Evolutionary conservation across 1,140 invertebrate genomes (phyloP).

Genomic region (Drosophila pseudoobscura): DNA sequence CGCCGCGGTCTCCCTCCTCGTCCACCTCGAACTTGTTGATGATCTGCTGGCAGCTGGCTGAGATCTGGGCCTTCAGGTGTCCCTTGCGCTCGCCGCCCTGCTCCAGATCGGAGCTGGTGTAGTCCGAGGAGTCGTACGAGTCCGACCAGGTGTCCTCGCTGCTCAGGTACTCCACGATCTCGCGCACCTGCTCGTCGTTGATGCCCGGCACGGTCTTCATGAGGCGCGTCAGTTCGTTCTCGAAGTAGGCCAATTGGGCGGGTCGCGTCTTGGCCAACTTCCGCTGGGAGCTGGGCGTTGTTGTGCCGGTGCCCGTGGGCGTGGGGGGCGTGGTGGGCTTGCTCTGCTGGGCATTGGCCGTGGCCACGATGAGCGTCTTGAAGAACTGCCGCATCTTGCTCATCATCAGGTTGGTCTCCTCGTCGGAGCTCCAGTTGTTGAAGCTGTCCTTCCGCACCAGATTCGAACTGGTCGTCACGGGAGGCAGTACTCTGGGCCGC

Average conservation of each 20-base stretch:
- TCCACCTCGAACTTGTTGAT: slow-evolving; percentile 91
- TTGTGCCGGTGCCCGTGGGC: slow-evolving; percentile 48
- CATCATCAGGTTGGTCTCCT: slow-evolving; percentile 97
- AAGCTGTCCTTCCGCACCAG: slow-evolving; percentile 92
- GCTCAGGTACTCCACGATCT: slow-evolving; percentile 95
- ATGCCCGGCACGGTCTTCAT: slow-evolving; percentile 97
- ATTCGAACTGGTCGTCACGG: slow-evolving; percentile 84
- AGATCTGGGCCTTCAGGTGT: slow-evolving; percentile 92
- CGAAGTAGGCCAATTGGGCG: slow-evolving; percentile 93
- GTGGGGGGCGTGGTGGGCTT: slow-evolving; percentile 84
- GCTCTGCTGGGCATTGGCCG: slow-evolving; percentile 85
- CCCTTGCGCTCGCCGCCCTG: slow-evolving; percentile 86
- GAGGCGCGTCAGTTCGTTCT: slow-evolving; percentile 93
- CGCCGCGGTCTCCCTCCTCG: slow-evolving; percentile 85
- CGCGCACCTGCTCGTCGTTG: slow-evolving; percentile 93
- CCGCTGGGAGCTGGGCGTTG: slow-evolving; percentile 84
- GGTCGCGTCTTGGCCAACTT: slow-evolving; percentile 84
- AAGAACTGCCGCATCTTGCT: slow-evolving; percentile 96
- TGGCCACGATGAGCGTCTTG: slow-evolving; percentile 91
- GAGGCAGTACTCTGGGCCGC: slow-evolving; percentile 55
- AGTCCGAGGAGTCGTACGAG: slow-evolving; percentile 95
- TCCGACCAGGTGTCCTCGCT: slow-evolving; percentile 97
- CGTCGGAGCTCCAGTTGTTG: slow-evolving; percentile 96
- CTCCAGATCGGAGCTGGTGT: slow-evolving; percentile 94
- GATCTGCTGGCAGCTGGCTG: slow-evolving; percentile 93